Base-by-base conservation (phyloP, 1,140 invertebrate genomes). In the Megalopta genalis region DNA sequence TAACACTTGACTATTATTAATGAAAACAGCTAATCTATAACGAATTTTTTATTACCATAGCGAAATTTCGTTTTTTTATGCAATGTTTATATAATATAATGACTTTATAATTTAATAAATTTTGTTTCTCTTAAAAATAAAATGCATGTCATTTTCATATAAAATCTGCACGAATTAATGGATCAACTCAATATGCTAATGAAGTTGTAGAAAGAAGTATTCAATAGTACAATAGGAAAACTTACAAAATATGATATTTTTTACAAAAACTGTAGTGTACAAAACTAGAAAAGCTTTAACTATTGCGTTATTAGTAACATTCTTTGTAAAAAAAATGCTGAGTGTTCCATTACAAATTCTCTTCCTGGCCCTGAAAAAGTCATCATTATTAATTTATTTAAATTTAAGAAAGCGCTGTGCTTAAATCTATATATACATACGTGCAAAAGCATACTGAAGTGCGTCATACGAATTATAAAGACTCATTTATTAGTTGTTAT, bases 341-440 rank as follows among this genome's bases (percentile, higher is more conserved):
- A 39, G 16, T 16, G 21, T 1, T 39, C 66, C 67, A 46, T 52
- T 70, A 78, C 16, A 46, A 14, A 14, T 32, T 54, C 27, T 71
- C 76, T n/a, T 78, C 68, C 42, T 72, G 59, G 64, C 49, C 21
- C 76, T 78, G 76, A 52, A 78, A 78, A 72, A 57, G 63, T 18
- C 52, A 70, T 70, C 52, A 23, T 21, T 54, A 68, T 68, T 32
- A 52, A 68, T 16, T 46, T 46, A 1, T 25, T 66, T 46, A n/a
- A 25, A 46, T 23, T 9, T 65, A 23, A 8, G 2, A n/a, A n/a
- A n/a, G 54, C 6, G 21, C 5, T 57, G 52, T 57, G 21, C 21
- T 7, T 57, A 9, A 60, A 25, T n/a, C 0, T 14, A 60, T 25
- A 3, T 60, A 60, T 25, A 12, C 8, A 59, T 25, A 59, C 27